Base-by-base conservation (phyloP, 30 jellyfish, hydroid and myxozoan genomes). In the Pseudorhiza aurosa region DNA sequence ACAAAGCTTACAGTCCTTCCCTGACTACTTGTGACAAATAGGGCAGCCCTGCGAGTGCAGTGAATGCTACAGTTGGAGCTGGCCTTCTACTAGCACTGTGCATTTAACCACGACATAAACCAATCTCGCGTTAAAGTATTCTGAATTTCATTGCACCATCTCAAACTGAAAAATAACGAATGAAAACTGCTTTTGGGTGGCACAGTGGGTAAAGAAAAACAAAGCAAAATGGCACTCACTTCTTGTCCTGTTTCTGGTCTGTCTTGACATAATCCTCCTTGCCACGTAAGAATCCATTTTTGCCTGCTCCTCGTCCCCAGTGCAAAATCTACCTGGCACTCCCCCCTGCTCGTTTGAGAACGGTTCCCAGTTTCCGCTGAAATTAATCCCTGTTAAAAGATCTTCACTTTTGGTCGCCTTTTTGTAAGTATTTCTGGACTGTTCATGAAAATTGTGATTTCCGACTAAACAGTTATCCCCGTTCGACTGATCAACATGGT, bases 341-440 rank as follows among this genome's bases (percentile, higher is more conserved):
- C 8, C 46, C 10, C n/a, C 26, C 27, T 39, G 29, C 3, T 43
- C 58, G 26, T 30, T 25, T 19, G 72, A 27, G 30, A 77, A 77
- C 43, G 89, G 89, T 35, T 37, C 81, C 89, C 89, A 77, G 45
- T 50, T 63, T 6, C 65, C 82, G 3, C 50, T 47, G 31, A 77
- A 63, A 73, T 50, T 31, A 12, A 70, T 6, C 53, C 64, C 84
- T 12, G 84, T 11, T 1, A 36, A 17, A 4, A 65, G 12, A 35
- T 17, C 79, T 18, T 35, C 42, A 4, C 17, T 4, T 7, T 18
- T 37, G 6, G 11, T 5, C 4, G 40, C 3, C 40, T 26, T 57
- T 25, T 29, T 25, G 22, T 15, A 57, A 57, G 71, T 57, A 15
- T 47, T 47, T 47, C 62, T 47, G 6, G 62, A 47, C 22, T 47